phyloP scores from a whole-genome alignment of 2,113 vertebrate species.

The Mirounga angustirostris region DNA sequence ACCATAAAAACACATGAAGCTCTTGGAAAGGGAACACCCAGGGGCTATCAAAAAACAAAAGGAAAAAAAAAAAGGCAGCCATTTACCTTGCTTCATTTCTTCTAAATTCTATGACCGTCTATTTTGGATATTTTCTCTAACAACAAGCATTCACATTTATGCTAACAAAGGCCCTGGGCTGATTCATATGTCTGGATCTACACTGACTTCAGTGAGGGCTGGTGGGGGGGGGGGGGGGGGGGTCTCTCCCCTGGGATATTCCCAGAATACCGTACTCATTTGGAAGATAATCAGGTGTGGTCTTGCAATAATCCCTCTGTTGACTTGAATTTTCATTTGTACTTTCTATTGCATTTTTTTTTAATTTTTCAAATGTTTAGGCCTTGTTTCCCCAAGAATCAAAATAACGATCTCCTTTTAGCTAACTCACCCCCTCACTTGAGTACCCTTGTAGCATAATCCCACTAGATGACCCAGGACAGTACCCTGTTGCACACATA shows the following conservation, averaged over 20 bases:
- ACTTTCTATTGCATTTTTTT: background rate
- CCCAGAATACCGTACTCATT: background rate
- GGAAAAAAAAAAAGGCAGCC: background rate
- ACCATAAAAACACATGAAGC: background rate
- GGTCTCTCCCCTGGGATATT: background rate
- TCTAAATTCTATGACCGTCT: background rate
- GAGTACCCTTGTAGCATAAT: background rate
- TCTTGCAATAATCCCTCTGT: background rate
- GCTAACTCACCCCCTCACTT: background rate
- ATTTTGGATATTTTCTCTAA: background rate
- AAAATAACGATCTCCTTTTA: background rate
- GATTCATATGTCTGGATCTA: background rate
- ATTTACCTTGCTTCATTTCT: background rate
- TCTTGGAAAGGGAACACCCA: background rate
- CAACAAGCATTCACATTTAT: background rate
- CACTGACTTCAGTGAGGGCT: background rate
- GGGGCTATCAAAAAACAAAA: background rate
- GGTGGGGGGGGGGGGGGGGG: too few relatives aligned
- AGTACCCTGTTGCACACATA: background rate
- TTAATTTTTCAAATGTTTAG: background rate
- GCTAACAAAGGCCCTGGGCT: background rate
- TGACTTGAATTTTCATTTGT: background rate
- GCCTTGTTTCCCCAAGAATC: background rate
- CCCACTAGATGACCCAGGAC: background rate
- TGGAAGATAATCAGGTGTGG: background rate